Percentiles rank a stretch among this genome's conserved stretches.
phyloP scores from a whole-genome alignment of 2,888 invertebrate species.

The Rotaria socialis region DNA sequence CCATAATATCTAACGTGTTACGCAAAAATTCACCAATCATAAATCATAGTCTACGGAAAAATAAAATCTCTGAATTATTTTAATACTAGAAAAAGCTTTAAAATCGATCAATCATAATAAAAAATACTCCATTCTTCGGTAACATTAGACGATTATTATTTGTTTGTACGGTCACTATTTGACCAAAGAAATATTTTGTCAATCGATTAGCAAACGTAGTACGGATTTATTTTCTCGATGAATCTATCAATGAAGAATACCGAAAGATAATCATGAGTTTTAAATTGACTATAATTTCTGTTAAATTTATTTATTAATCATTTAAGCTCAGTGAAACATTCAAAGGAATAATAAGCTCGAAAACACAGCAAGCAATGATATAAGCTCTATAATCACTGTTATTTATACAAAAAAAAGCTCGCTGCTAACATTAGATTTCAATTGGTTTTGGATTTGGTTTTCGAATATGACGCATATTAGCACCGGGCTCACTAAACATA shows the following conservation, averaged over 20 bases:
- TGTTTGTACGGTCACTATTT: too few relatives aligned
- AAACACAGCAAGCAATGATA: not conserved
- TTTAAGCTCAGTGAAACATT: not conserved
- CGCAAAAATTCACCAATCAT: too few relatives aligned
- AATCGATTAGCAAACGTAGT: too few relatives aligned
- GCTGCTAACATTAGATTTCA: constrained; percentile 53
- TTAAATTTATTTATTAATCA: not conserved
- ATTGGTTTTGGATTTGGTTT: constrained; percentile 60
- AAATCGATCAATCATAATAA: too few relatives aligned
- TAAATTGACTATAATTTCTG: not conserved
- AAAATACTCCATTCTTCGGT: too few relatives aligned
- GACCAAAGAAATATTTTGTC: too few relatives aligned
- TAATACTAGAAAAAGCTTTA: too few relatives aligned
- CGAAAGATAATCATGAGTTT: not conserved
- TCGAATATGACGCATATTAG: constrained; percentile 58
- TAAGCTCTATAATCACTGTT: not conserved
- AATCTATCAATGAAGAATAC: too few relatives aligned
- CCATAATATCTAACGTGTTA: not conserved
- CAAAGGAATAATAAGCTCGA: not conserved
- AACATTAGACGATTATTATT: too few relatives aligned
- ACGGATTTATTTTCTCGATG: too few relatives aligned
- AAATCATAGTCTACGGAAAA: too few relatives aligned
- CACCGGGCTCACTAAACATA: constrained; percentile 52
- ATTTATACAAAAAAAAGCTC: not conserved
- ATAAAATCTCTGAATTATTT: too few relatives aligned